A percentile compares a stretch with the other conserved stretches of the same genome.
Conservation (phyloP, 1,140 invertebrate genomes). For the Orussus abietinus region DNA sequence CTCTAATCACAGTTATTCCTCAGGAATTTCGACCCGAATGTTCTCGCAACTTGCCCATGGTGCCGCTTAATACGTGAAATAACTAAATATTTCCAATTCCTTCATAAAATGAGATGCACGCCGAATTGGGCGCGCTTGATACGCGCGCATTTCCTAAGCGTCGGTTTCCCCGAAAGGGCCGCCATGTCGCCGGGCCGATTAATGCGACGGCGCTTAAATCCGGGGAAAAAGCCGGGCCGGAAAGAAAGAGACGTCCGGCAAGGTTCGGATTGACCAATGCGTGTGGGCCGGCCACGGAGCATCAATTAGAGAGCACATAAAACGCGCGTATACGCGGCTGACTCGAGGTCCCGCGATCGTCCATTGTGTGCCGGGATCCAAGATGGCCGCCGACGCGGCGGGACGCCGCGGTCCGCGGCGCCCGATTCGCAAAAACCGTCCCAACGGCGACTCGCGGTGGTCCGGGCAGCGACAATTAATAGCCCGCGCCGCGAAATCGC, state of each 20-base stretch:
- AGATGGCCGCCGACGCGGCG: slow-evolving; percentile 30
- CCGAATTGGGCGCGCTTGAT: no score
- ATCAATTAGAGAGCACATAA: slow-evolving; percentile 35
- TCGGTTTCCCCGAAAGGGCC: no score
- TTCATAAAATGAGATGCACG: no score
- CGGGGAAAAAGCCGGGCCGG: slow-evolving; percentile 15
- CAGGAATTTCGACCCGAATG: no score
- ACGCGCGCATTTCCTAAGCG: no score
- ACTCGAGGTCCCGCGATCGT: slow-evolving; percentile 18
- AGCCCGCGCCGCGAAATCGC: slow-evolving; percentile 33
- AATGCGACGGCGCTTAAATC: no score
- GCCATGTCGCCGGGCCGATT: no score
- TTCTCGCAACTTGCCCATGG: no score
- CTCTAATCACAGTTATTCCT: no score
- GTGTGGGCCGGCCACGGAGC: slow-evolving; percentile 33
- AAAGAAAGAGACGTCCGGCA: slow-evolving; percentile 29
- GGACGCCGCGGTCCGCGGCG: slow-evolving; percentile 11
- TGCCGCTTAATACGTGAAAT: no score
- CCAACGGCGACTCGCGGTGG: slow-evolving; percentile 23
- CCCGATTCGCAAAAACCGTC: slow-evolving; percentile 25
- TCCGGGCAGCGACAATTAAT: slow-evolving; percentile 38
- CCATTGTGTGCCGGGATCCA: slow-evolving; percentile 32
- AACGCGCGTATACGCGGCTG: slow-evolving; percentile 19
- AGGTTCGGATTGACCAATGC: slow-evolving; percentile 34
- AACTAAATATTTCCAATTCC: no score